Conservation (phyloP, 2,797 vertebrate species). For the Lophius americanus region DNA sequence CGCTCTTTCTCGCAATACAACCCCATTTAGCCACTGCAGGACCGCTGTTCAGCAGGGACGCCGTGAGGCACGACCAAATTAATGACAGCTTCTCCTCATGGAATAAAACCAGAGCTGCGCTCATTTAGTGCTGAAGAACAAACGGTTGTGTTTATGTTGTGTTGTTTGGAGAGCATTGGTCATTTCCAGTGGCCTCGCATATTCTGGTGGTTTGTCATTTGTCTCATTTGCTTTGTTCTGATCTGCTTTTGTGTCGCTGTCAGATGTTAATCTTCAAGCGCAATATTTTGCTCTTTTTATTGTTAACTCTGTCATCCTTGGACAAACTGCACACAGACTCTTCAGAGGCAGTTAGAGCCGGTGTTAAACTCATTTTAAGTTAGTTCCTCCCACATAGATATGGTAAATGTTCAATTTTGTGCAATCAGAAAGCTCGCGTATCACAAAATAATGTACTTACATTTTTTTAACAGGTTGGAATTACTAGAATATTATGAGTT, state of each 20-base stretch:
- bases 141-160: conserved; percentile 48
- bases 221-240: conserved; percentile 48
- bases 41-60: conserved; percentile 44
- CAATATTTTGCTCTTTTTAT: conserved; percentile 15
- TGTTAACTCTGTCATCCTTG: conserved; percentile 18
- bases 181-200: conserved; percentile 13
- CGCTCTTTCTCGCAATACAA: conserved; percentile 26
- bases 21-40: conserved; percentile 28
- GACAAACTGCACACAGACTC: conserved; percentile 1
- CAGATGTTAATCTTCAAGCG: conserved; percentile 35
- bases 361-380: no score
- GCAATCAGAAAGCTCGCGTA: no score
- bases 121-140: conserved; percentile 29
- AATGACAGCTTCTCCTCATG: conserved; percentile 46
- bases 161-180: conserved; percentile 34
- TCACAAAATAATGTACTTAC: no score
- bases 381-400: no score
- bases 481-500: no score
- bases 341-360: conserved; percentile 2
- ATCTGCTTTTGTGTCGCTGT: conserved; percentile 22
- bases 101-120: conserved; percentile 35
- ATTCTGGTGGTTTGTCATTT: conserved; percentile 36
- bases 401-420: no score
- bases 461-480: no score
- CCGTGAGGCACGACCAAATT: conserved; percentile 46